Evolutionary conservation across 2,797 vertebrate species (phyloP).

Genomic region (Silurus lanzhouensis): DNA sequence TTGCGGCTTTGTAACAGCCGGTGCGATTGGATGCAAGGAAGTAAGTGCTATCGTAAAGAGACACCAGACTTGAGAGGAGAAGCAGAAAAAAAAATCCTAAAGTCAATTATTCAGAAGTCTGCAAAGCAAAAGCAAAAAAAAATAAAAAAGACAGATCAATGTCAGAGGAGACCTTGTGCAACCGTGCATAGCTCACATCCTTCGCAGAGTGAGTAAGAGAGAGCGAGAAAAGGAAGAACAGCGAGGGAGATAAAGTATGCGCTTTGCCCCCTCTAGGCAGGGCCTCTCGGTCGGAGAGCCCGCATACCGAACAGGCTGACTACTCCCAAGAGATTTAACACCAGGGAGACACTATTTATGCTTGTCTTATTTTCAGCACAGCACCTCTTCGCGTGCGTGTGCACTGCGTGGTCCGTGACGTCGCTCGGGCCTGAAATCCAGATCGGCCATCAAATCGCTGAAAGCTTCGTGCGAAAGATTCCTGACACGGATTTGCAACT

Average conservation of each 20-base stretch:
- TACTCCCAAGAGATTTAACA: conserved; percentile 50
- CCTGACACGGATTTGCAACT: conserved; percentile 24
- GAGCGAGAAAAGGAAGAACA: conserved; percentile 4
- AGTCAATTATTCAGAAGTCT: conserved; percentile 54
- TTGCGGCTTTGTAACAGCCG: conserved; percentile 31
- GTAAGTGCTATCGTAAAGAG: conserved; percentile 45
- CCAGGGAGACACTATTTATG: conserved; percentile 46
- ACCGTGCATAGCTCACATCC: conserved; percentile 43
- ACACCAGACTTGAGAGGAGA: conserved; percentile 19
- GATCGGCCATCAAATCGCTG: not conserved
- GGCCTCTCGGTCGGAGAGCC: conserved; percentile 50
- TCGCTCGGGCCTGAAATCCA: not conserved
- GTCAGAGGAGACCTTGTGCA: conserved; percentile 47
- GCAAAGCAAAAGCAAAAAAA: conserved; percentile 17
- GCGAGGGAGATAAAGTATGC: conserved; percentile 9
- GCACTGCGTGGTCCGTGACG: not conserved
- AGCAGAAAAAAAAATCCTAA: not conserved
- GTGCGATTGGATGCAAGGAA: conserved; percentile 4
- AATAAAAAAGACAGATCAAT: conserved; percentile 34
- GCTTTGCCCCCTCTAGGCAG: conserved; percentile 50
- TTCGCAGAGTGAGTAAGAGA: conserved; percentile 29
- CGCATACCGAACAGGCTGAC: conserved; percentile 48
- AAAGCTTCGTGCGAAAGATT: not conserved
- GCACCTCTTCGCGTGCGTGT: conserved; percentile 36
- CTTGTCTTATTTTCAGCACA: conserved; percentile 36